Base-by-base conservation (phyloP, 2,113 vertebrate genomes). In the Salvator merianae region DNA sequence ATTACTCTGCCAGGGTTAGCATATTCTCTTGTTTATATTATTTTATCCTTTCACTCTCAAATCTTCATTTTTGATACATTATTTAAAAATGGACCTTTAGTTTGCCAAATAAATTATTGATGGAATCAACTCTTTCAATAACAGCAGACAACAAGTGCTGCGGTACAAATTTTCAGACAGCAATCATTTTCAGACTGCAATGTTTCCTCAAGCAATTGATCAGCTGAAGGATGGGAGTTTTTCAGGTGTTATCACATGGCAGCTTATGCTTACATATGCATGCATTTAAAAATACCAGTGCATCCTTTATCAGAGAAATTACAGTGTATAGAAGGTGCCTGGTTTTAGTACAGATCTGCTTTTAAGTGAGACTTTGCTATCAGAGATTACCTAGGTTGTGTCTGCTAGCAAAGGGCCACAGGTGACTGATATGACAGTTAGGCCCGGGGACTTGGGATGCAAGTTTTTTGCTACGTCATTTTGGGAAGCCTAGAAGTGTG, bases 161-260 rank as follows among this genome's bases (percentile, higher is more conserved):
- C 24, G n/a, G 69, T 73, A 59, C 72, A 79, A 77, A 28, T 13
- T 89, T 89, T 86, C n/a, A 76, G 86, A 89, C 87, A 83, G 85
- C 43, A 47, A 47, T 47, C 43, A 47, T 47, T 47, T 47, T 47
- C 43, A 47, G 43, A 47, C 10, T 5, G 43, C 36, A 40, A 55
- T 59, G 73, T 63, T 40, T 88, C 53, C 89, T 47, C 77, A 87
- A 86, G 81, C 86, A 86, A 87, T 70, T 24, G 70, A 90, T 36
- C 73, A 38, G 50, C 62, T 84, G 40, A 28, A 40, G 86, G 88
- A 80, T 79, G 77, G 88, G 34, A 83, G 85, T 89, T 69, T 86
- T 83, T 20, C 13, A 68, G 9, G 71, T 83, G 38, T n/a, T 38
- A 79, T 70, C 7, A 7, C 38, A 79, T 32, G 69, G 65, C 0